Conservation (phyloP, 1,140 invertebrate genomes). For the Drosophila melanogaster region DNA sequence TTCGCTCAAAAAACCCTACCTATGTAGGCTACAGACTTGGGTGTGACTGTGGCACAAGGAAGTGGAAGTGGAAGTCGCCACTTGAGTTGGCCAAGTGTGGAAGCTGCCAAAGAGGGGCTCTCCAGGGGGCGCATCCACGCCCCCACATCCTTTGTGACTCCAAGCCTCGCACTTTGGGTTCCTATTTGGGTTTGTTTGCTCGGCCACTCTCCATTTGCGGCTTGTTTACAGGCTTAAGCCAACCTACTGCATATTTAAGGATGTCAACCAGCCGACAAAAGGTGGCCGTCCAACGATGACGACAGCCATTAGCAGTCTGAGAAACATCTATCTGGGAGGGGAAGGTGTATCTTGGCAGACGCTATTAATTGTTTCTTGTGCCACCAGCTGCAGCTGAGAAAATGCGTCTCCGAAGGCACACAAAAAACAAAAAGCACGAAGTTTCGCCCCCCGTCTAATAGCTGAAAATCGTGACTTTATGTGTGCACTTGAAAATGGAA, state of each 20-base stretch:
- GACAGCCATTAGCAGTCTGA: slow-evolving; percentile 60
- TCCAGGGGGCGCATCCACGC: background rate
- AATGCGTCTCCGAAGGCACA: slow-evolving; percentile 42
- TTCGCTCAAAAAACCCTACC: slow-evolving; percentile 4
- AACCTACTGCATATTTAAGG: slow-evolving; percentile 77
- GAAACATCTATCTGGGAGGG: slow-evolving; percentile 48
- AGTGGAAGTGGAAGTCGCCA: slow-evolving; percentile 59
- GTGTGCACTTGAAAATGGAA: slow-evolving; percentile 68
- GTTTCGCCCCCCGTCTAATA: slow-evolving; percentile 73
- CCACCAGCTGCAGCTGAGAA: slow-evolving; percentile 62
- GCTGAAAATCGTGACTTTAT: slow-evolving; percentile 82
- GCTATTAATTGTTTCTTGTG: slow-evolving; percentile 79
- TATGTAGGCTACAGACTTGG: slow-evolving; percentile 17
- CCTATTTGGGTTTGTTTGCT: slow-evolving; percentile 41
- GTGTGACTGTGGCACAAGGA: slow-evolving; percentile 19
- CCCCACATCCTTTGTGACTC: background rate
- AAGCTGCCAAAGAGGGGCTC: slow-evolving; percentile 22
- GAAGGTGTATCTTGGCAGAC: slow-evolving; percentile 50
- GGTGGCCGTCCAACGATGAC: slow-evolving; percentile 57
- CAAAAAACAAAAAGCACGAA: slow-evolving; percentile 54
- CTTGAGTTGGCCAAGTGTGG: slow-evolving; percentile 59
- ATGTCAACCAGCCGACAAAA: slow-evolving; percentile 70
- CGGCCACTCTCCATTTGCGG: slow-evolving; percentile 69
- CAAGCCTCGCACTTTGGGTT: background rate
- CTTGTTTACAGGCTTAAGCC: slow-evolving; percentile 62